These are phyloP conservation scores for Drosophila pruinosa DNA, from an alignment of 1,140 invertebrate species.

Conservation along the genomic window DNA sequence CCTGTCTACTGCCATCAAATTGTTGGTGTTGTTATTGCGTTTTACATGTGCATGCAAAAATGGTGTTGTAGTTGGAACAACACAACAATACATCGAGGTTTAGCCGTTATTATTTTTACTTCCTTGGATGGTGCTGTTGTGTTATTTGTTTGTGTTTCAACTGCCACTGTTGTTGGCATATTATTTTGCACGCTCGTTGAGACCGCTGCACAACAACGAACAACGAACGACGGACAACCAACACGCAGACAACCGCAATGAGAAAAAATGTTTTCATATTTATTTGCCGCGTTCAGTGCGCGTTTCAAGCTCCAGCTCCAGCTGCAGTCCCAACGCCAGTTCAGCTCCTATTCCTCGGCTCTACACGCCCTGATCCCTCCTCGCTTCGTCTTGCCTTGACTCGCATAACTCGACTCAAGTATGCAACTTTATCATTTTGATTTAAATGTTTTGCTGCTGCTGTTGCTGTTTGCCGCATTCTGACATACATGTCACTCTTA, in stretches of 20 bases:
- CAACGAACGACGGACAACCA: conserved; percentile 20
- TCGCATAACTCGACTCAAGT: conserved; percentile 82
- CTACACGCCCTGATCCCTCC: not conserved
- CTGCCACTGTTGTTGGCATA: conserved; percentile 70
- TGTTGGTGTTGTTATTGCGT: conserved; percentile 33
- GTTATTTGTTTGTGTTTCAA: conserved; percentile 53
- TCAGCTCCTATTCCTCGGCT: too few species aligned
- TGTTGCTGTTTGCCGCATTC: conserved; percentile 59
- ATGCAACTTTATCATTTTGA: conserved; percentile 83
- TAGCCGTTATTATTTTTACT: conserved; percentile 36
- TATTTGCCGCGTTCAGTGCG: conserved; percentile 61
- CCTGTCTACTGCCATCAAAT: conserved; percentile 17
- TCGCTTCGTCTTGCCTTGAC: not conserved
- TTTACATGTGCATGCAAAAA: conserved; percentile 32
- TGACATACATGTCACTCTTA: conserved; percentile 50
- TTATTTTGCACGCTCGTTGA: conserved; percentile 76
- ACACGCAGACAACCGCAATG: conserved; percentile 48
- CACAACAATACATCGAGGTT: conserved; percentile 31
- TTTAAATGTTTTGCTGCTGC: conserved; percentile 76
- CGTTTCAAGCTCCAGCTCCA: not conserved
- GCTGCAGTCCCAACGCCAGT: not conserved
- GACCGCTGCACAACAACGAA: conserved; percentile 37
- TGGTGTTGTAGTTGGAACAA: conserved; percentile 13
- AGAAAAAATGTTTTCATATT: conserved; percentile 78
- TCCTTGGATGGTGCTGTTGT: conserved; percentile 26